phyloP scores from a whole-genome alignment of 2,888 invertebrate genomes.

The Phania funesta region DNA sequence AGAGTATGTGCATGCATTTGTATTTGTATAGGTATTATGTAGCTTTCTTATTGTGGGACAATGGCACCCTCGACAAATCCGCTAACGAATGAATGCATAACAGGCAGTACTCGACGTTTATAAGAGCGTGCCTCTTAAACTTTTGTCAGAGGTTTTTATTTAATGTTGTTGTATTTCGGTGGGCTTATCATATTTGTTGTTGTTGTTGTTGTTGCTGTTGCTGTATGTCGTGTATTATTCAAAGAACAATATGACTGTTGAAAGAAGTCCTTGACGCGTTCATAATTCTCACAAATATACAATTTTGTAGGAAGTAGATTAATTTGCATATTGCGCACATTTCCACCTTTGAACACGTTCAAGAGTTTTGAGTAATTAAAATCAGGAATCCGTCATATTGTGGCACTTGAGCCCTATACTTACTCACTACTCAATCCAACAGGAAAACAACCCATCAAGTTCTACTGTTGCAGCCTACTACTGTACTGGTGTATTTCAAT shows the following conservation, averaged over 20 bases:
- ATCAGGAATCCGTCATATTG: conserved; percentile 68
- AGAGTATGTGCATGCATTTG: conserved; percentile 1
- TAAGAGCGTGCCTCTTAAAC: conserved; percentile 59
- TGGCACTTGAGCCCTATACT: conserved; percentile 62
- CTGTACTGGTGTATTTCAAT: conserved; percentile 44
- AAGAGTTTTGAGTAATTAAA: conserved; percentile 69
- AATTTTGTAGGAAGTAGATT: conserved; percentile 76
- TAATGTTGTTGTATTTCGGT: conserved; percentile 33
- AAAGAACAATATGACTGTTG: conserved; percentile 61
- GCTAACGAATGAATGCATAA: conserved; percentile 58
- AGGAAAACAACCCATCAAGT: conserved; percentile 16
- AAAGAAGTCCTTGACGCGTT: conserved; percentile 75
- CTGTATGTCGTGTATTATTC: conserved; percentile 19
- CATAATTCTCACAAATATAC: conserved; percentile 75
- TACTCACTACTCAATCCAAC: conserved; percentile 53
- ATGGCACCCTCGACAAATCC: conserved; percentile 64
- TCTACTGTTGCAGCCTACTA: not conserved
- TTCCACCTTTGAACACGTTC: conserved; percentile 68
- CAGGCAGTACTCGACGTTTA: conserved; percentile 51
- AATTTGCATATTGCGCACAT: conserved; percentile 74
- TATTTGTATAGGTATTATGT: conserved; percentile 58
- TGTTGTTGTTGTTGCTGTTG: conserved; percentile 16
- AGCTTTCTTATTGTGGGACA: conserved; percentile 64
- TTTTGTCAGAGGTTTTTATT: conserved; percentile 58
- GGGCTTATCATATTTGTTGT: conserved; percentile 37